Percentiles rank a stretch among this genome's conserved stretches.
Conservation (phyloP, 2,797 vertebrate species). For the Varecia variegata region DNA sequence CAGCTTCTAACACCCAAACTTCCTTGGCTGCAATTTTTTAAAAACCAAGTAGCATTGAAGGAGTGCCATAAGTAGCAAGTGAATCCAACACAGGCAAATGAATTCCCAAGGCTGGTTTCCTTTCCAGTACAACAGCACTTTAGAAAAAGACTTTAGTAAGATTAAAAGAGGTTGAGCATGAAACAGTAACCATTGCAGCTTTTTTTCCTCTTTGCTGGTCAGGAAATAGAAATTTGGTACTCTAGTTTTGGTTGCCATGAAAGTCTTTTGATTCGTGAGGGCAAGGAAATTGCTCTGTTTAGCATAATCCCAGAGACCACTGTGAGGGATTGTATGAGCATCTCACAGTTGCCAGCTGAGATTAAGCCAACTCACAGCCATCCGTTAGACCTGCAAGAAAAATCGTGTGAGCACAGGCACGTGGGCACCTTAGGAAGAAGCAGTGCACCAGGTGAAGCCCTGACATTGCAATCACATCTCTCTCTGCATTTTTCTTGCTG, state of each 20-base stretch:
- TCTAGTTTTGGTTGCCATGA: slow-evolving; percentile 73
- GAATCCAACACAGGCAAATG: background rate
- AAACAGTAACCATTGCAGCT: background rate
- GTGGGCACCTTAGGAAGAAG: slow-evolving; percentile 69
- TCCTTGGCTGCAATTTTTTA: background rate
- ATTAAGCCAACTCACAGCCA: slow-evolving; percentile 97
- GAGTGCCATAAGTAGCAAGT: background rate
- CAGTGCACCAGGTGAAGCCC: slow-evolving; percentile 78
- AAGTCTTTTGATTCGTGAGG: slow-evolving; percentile 85
- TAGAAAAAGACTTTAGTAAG: background rate
- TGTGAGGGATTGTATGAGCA: slow-evolving; percentile 92
- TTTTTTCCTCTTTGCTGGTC: background rate
- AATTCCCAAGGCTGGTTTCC: slow-evolving; percentile 1
- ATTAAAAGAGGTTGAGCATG: background rate
- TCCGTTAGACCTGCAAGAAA: slow-evolving; percentile 83
- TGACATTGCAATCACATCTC: slow-evolving; percentile 64
- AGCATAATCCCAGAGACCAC: slow-evolving; percentile 98
- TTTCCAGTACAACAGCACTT: slow-evolving; percentile 35
- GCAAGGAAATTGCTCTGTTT: slow-evolving; percentile 91
- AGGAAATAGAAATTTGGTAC: slow-evolving; percentile 4
- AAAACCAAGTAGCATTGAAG: background rate
- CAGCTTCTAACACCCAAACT: background rate
- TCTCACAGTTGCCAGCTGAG: slow-evolving; percentile 99
- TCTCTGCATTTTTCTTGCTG: slow-evolving; percentile 63
- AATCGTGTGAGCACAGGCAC: slow-evolving; percentile 74